Evolutionary conservation across 35 echinoderm and acorn worm species (phyloP).

Genomic region (Diadema setosum): DNA sequence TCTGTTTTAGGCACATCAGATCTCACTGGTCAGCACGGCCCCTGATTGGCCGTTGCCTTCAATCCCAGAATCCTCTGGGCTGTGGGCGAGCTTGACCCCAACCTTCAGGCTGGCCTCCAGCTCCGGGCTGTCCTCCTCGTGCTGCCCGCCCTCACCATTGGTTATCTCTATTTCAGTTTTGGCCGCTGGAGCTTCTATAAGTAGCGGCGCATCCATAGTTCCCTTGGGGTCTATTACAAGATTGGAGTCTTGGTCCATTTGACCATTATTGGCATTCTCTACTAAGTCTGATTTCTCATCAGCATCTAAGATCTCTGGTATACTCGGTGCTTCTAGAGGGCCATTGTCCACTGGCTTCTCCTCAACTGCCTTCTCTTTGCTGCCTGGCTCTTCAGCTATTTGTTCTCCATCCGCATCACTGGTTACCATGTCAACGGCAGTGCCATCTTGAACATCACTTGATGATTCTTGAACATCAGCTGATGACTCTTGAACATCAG

Average conservation of each 20-base stretch:
- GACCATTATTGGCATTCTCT: not conserved
- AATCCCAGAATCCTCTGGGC: slow-evolving; percentile 13
- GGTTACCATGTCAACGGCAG: not conserved
- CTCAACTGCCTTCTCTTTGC: not conserved
- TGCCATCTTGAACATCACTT: too few species aligned
- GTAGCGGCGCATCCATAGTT: not conserved
- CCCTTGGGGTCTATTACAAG: slow-evolving; percentile 8
- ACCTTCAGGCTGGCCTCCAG: not conserved
- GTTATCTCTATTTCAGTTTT: slow-evolving; percentile 21
- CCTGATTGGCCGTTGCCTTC: slow-evolving; percentile 13
- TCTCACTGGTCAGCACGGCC: not conserved
- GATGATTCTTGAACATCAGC: too few species aligned
- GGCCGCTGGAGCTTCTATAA: not conserved
- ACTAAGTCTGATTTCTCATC: not conserved
- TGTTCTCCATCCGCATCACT: not conserved
- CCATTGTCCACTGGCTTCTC: not conserved
- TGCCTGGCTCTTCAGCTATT: not conserved
- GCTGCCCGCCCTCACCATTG: not conserved
- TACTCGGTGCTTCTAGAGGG: not conserved
- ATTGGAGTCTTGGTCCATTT: not conserved
- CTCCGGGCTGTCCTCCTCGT: not conserved
- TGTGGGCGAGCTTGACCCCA: not conserved
- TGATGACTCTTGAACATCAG: too few species aligned
- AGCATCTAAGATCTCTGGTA: not conserved
- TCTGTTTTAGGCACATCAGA: not conserved